Base-by-base conservation (phyloP, 2,888 invertebrate genomes). In the Eustalomyia histrio region DNA sequence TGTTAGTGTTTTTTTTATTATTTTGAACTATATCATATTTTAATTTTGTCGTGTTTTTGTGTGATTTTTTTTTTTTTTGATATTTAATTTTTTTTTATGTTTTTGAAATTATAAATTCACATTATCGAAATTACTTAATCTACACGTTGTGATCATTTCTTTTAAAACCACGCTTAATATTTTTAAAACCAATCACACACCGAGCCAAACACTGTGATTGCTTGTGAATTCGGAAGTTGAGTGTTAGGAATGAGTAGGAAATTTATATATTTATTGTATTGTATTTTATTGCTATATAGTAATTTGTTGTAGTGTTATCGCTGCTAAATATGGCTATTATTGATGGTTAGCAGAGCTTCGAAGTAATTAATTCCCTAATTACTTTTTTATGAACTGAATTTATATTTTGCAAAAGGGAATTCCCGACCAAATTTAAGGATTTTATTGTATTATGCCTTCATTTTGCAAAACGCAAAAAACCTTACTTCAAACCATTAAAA, bases 191-290 rank as follows among this genome's bases (percentile, higher is more conserved):
- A 72, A 29, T 1, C 43, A 60, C 53, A 60, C n/a, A 24, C 14
- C 24, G 29, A 29, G 16, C 57, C 7, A 57, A 29, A 55, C 52
- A 17, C 71, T 71, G n/a, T n/a, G 50, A 12, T 72, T 55, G 67
- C 69, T 71, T 71, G 65, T 24, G 65, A 75, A 79, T 82, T 84
- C 80, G 74, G 80, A 75, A 79, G 71, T 83, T 83, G 85, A 88
- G 84, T 88, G 87, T 86, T 86, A 81, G 85, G 82, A 82, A 84
- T 72, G 84, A 83, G 82, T 83, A 85, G 85, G 84, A 64, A 83
- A 83, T 76, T 79, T 85, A 76, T 39, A 83, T 82, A 87, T 86
- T 87, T 87, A 86, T 87, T 63, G 33, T 39, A 24, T 52, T 53
- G 33, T 39, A 24, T 52, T 53, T 47, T n/a, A n/a, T 16, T 61